These are phyloP conservation scores for Pavo muticus DNA, from an alignment of 2,113 vertebrate genomes.

Conservation along the genomic window DNA sequence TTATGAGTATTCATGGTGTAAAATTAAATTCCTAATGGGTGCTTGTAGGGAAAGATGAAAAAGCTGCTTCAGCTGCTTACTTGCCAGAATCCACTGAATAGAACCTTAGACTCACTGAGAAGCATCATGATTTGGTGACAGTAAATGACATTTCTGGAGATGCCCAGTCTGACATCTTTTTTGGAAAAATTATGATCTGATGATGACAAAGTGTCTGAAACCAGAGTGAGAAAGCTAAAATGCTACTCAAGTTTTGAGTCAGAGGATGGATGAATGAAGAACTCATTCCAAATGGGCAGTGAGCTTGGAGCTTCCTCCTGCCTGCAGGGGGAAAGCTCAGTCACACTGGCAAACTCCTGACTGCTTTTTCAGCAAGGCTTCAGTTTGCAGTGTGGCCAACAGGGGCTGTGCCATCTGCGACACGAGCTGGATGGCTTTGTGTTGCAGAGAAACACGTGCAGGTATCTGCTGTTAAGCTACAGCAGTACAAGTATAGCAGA, in stretches of 20 bases:
- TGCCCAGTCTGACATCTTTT: not conserved
- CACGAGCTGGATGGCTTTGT: not conserved
- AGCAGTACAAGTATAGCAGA: too few species aligned
- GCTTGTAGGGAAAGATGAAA: not conserved
- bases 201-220: not conserved
- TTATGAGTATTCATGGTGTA: not conserved
- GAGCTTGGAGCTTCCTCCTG: not conserved
- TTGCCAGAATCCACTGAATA: not conserved
- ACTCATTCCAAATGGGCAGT: not conserved
- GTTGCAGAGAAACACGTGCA: too few species aligned
- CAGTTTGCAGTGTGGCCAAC: not conserved
- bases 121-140: not conserved
- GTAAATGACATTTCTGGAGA: not conserved
- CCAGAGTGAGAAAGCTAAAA: not conserved
- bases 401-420: not conserved
- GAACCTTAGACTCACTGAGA: not conserved
- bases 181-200: not conserved
- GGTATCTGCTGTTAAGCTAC: too few species aligned
- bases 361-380: not conserved
- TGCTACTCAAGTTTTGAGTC: not conserved
- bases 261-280: not conserved
- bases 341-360: not conserved
- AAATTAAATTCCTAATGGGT: not conserved
- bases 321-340: not conserved
- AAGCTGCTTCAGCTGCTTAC: not conserved